Evolutionary conservation across 2,888 invertebrate genomes (phyloP).

Genomic region (Caenorhabditis doughertyi): DNA sequence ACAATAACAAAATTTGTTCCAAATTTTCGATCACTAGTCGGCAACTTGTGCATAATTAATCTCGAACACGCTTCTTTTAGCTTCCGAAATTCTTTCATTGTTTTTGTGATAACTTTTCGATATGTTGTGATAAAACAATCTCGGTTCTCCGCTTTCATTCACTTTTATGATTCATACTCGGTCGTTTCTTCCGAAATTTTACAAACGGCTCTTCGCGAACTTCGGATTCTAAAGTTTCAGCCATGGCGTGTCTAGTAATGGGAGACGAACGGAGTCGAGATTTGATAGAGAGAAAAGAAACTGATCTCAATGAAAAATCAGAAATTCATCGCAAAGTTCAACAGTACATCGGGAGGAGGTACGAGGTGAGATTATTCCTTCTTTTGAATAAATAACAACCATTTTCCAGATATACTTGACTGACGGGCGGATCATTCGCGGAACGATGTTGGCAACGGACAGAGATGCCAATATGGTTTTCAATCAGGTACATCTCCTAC

Average conservation of each 20-base stretch:
- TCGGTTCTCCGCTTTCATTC: background rate
- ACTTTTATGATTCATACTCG: background rate
- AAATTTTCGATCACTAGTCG: constrained; percentile 14
- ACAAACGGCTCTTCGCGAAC: background rate
- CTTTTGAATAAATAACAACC: background rate
- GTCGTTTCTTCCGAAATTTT: background rate
- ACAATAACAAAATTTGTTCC: background rate
- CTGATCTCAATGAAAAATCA: constrained; percentile 9
- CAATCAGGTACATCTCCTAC: constrained; percentile 51
- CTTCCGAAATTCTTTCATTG: constrained; percentile 5
- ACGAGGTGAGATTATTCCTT: constrained; percentile 12
- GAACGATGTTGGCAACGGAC: constrained; percentile 59
- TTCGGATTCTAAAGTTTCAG: background rate
- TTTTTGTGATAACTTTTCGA: constrained; percentile 26
- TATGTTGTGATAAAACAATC: constrained; percentile 25
- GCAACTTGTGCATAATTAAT: constrained; percentile 11
- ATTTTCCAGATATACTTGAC: constrained; percentile 50
- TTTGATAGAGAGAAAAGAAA: background rate
- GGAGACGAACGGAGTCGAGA: constrained; percentile 8
- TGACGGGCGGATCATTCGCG: constrained; percentile 61
- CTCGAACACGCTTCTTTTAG: constrained; percentile 1
- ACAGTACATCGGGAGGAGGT: constrained; percentile 43
- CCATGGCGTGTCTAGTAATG: constrained; percentile 9
- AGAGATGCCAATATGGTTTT: constrained; percentile 66
- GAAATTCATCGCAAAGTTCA: constrained; percentile 26